phyloP scores from a whole-genome alignment of 1,140 invertebrate genomes.

The Liolophura sinensis region DNA sequence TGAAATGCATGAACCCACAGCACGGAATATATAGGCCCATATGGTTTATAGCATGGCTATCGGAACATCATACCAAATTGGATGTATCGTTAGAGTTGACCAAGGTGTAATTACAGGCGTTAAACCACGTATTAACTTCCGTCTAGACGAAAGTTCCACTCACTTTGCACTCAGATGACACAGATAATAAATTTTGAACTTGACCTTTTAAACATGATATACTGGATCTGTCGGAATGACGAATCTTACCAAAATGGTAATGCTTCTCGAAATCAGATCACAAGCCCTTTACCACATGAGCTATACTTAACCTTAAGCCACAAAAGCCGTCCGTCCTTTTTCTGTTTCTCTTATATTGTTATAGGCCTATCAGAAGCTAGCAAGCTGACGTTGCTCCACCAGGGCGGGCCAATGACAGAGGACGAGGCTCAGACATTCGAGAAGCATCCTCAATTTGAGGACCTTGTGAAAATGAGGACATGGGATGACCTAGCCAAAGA shows the following conservation, averaged over 20 bases:
- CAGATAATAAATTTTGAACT: neutral
- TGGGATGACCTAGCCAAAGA: slow-evolving; percentile 38
- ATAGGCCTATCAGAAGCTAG: slow-evolving; percentile 31
- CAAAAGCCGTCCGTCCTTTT: neutral
- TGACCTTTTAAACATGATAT: neutral
- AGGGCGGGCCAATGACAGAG: slow-evolving; percentile 31
- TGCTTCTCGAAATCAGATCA: neutral
- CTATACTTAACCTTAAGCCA: neutral
- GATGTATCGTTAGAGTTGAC: no score
- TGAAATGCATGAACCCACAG: no score
- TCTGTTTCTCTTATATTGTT: neutral
- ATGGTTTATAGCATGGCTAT: no score
- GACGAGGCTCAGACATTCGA: slow-evolving; percentile 29
- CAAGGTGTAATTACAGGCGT: no score
- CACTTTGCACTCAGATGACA: no score
- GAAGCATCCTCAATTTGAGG: slow-evolving; percentile 18
- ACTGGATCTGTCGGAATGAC: neutral
- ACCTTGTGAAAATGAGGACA: slow-evolving; percentile 26
- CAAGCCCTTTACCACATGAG: neutral
- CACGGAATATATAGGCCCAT: no score
- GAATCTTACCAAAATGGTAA: neutral
- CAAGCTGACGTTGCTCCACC: slow-evolving; percentile 33
- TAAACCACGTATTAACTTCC: no score
- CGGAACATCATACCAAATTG: no score
- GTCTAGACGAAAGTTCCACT: no score